Evolutionary conservation across 2,113 vertebrate genomes (phyloP).

Genomic region (Chionomys nivalis): DNA sequence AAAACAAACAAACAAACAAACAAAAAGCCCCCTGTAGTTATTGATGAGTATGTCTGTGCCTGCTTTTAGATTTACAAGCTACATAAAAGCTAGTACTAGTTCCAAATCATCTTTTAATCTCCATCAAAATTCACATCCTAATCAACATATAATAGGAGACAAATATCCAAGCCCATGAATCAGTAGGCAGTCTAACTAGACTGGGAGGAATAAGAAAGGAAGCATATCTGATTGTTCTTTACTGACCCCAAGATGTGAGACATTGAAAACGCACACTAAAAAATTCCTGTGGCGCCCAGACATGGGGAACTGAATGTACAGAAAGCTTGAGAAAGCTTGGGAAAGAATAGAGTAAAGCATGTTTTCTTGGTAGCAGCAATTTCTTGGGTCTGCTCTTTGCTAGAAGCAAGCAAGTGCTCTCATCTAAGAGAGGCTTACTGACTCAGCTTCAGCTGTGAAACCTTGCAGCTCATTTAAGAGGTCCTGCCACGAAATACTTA

Average conservation of each 20-base stretch:
- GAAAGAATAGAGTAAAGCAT: too few relatives aligned
- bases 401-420: too few relatives aligned
- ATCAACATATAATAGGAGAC: constrained; percentile 50
- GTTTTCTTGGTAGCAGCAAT: too few relatives aligned
- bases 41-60: neutral
- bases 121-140: constrained; percentile 41
- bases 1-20: neutral
- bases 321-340: too few relatives aligned
- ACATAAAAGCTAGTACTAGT: constrained; percentile 13
- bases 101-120: constrained; percentile 21
- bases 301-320: too few relatives aligned
- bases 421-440: too few relatives aligned
- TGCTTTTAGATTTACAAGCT: constrained; percentile 24
- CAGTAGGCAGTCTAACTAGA: constrained; percentile 35
- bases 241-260: neutral
- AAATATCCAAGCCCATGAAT: constrained; percentile 42
- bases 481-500: too few relatives aligned
- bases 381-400: too few relatives aligned
- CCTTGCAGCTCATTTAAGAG: too few relatives aligned
- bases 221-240: neutral
- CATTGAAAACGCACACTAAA: neutral
- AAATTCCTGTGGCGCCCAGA: too few relatives aligned
- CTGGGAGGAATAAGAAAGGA: constrained; percentile 42
- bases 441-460: too few relatives aligned
- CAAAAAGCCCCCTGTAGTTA: neutral